Evolutionary conservation across 2,113 vertebrate species (phyloP), one percentile per base, ranked within the genome.

Genomic region (Xiphophorus maculatus): DNA sequence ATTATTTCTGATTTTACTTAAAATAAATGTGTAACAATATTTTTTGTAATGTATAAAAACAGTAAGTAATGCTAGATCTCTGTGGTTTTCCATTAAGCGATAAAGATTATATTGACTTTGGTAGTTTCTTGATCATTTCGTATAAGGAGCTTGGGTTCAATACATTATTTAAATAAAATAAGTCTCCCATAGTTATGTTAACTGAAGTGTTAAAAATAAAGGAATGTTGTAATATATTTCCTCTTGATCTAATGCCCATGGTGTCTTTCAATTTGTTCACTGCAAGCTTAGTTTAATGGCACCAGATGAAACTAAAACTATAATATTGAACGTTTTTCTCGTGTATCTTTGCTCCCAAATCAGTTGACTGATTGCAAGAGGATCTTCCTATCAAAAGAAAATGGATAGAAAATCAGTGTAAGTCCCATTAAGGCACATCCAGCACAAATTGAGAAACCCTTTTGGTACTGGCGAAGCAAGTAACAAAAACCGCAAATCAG

Each of bases 381-480:
- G 77, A 82, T 83, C 77, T 84, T 78, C 85, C 79, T 75, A 78
- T 82, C 74, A 78, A 89, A 70, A 84, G 76, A 89, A 84, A 67
- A 87, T 17, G 67, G 88, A 86, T 77, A 88, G 69, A 89, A 86
- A 82, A 92, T 87, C 83, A 75, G 82, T 89, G 87, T 84, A 85
- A 86, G 92, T 92, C 87, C 73, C 84, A 84, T 92, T 89, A 95
- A 95, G 94, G 94, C 94, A 95, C 94, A 86, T 93, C 90, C 90
- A 90, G 91, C 89, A 90, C 88, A 87, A 89, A 91, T 82, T 91
- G 79, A 71, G 88, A 93, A 90, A 92, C 76, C 90, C 77, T 88
- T 90, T 90, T 82, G 88, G 79, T 85, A 74, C 84, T 86, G 87
- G 77, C 79, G 69, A 86, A 87, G 75, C 87, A 84, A 66, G n/a